phyloP scores from a whole-genome alignment of 1,140 invertebrate genomes.

The Micrasema longulum region DNA sequence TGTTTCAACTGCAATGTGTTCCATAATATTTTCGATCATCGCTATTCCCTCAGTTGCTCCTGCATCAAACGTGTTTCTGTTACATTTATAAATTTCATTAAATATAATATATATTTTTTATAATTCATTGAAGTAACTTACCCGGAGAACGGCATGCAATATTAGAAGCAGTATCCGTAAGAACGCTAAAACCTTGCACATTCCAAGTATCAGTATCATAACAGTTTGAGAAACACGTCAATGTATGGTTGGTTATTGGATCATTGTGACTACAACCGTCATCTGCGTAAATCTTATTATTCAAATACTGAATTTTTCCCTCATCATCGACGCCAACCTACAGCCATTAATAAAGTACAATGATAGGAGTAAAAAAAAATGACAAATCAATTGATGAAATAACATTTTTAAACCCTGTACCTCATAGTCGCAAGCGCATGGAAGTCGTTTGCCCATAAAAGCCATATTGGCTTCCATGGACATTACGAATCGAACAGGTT shows the following conservation, averaged over 20 bases:
- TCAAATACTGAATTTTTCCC: conserved; percentile 77
- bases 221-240: conserved; percentile 69
- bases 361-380: not conserved
- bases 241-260: conserved; percentile 59
- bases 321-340: conserved; percentile 74
- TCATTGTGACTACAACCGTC: conserved; percentile 74
- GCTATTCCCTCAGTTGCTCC: conserved; percentile 74
- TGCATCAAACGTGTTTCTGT: conserved; percentile 51
- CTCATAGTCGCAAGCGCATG: conserved; percentile 73
- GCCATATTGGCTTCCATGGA: conserved; percentile 77
- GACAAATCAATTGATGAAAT: conserved; percentile 13
- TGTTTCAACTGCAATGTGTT: conserved; percentile 78
- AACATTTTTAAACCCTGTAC: conserved; percentile 59
- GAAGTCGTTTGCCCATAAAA: conserved; percentile 74
- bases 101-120: too few relatives aligned
- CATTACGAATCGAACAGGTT: conserved; percentile 65
- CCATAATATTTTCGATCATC: conserved; percentile 83
- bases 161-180: conserved; percentile 74
- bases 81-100: too few relatives aligned
- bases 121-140: conserved; percentile 50
- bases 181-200: conserved; percentile 66
- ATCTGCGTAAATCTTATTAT: conserved; percentile 74
- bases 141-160: conserved; percentile 73
- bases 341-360: conserved; percentile 48
- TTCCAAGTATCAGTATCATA: conserved; percentile 71